These are phyloP conservation scores for Lithophane ornitopus DNA, from an alignment of 2,888 invertebrate genomes.

Conservation along the genomic window DNA sequence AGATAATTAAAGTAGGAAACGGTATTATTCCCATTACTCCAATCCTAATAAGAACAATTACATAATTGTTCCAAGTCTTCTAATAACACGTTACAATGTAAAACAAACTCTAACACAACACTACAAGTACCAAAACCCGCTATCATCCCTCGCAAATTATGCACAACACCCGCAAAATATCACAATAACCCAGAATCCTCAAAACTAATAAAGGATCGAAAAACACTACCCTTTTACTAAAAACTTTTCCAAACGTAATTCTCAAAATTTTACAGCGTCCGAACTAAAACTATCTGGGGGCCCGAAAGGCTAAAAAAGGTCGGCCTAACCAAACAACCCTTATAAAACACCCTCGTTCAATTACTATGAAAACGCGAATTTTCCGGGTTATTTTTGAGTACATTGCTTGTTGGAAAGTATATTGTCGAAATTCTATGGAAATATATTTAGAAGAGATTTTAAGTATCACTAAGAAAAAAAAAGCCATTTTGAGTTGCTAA, in stretches of 20 bases:
- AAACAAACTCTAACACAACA: constrained; percentile 34
- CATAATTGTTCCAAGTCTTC: not conserved
- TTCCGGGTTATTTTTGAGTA: constrained; percentile 40
- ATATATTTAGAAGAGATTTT: no score
- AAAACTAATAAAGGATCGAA: constrained; percentile 71
- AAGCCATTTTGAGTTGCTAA: no score
- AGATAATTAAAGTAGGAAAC: not conserved
- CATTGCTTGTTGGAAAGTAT: constrained; percentile 49
- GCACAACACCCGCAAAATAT: constrained; percentile 49
- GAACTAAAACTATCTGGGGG: constrained; percentile 85
- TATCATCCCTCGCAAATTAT: constrained; percentile 20
- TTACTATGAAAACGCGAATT: constrained; percentile 58
- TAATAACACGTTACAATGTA: constrained; percentile 10
- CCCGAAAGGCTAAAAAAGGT: constrained; percentile 88
- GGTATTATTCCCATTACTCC: not conserved
- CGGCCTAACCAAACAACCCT: constrained; percentile 90
- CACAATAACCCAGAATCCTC: constrained; percentile 57
- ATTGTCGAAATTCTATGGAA: no score
- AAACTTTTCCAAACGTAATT: constrained; percentile 81
- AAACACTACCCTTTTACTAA: constrained; percentile 71
- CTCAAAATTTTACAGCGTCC: constrained; percentile 81
- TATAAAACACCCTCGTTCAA: constrained; percentile 82
- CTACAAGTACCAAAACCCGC: constrained; percentile 5
- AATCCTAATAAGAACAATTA: constrained; percentile 1
- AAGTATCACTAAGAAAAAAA: no score